These are phyloP conservation scores for Metallyticus violacea DNA, from an alignment of 2,888 invertebrate species.

Conservation along the genomic window DNA sequence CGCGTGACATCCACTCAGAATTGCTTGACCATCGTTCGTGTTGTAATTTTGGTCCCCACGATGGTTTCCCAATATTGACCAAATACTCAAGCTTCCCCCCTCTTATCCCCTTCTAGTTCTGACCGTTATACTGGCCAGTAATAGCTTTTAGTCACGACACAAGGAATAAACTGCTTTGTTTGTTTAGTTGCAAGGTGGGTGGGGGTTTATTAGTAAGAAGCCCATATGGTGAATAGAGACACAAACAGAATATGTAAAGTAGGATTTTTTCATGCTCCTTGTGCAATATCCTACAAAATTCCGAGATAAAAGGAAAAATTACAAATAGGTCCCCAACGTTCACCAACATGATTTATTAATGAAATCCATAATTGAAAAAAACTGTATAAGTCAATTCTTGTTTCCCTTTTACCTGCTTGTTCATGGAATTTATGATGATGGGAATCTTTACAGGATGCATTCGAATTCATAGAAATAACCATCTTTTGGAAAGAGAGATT, in stretches of 20 bases:
- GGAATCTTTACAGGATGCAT: neutral
- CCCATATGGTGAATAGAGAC: neutral
- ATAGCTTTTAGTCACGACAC: neutral
- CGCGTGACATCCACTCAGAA: neutral
- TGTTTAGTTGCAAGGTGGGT: neutral
- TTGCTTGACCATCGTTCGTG: neutral
- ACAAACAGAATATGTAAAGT: neutral
- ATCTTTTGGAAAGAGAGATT: too few species aligned
- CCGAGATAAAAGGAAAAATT: neutral
- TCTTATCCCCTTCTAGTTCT: neutral
- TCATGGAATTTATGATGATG: neutral
- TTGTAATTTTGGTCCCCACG: neutral
- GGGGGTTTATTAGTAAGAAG: neutral
- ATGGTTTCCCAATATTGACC: constrained; percentile 19
- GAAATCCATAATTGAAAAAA: too few species aligned
- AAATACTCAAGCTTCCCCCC: neutral
- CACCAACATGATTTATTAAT: neutral
- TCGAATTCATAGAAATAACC: too few species aligned
- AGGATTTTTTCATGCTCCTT: neutral
- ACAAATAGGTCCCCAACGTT: neutral
- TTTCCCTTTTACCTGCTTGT: neutral
- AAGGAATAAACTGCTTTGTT: neutral
- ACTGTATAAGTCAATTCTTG: neutral
- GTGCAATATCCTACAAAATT: neutral
- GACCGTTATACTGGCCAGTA: neutral